Conservation (phyloP, 2,888 invertebrate species). For the Ophion ventricosus region DNA sequence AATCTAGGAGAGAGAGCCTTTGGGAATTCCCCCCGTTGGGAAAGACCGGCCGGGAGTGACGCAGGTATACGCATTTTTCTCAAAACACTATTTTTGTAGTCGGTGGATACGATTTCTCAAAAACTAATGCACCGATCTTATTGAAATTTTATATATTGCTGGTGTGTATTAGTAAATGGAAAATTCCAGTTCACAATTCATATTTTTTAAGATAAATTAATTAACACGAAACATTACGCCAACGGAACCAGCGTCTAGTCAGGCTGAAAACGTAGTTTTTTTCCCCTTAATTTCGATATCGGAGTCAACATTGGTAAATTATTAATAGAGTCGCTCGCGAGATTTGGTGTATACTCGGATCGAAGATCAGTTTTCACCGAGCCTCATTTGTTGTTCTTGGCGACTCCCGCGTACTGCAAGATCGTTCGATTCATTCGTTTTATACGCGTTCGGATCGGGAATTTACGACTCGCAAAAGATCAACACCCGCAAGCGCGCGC, state of each 20-base stretch:
- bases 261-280: neutral
- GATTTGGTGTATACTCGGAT: neutral
- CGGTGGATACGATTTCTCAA: too few species aligned
- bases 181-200: neutral
- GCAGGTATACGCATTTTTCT: too few species aligned
- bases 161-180: neutral
- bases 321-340: neutral
- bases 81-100: too few species aligned
- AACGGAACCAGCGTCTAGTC: neutral
- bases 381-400: neutral
- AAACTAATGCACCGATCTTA: too few species aligned
- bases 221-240: neutral
- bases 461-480: constrained; percentile 37
- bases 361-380: neutral
- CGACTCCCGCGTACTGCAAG: neutral
- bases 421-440: constrained; percentile 15
- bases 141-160: too few species aligned
- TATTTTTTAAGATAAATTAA: neutral
- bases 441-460: constrained; percentile 6
- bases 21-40: too few species aligned
- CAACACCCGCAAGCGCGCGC: constrained; percentile 34
- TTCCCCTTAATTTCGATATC: neutral
- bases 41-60: too few species aligned
- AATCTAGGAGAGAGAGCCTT: too few species aligned
- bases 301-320: neutral